These are phyloP conservation scores for Ivindomyrus marchei DNA, from an alignment of 2,113 vertebrate genomes.

Conservation along the genomic window DNA sequence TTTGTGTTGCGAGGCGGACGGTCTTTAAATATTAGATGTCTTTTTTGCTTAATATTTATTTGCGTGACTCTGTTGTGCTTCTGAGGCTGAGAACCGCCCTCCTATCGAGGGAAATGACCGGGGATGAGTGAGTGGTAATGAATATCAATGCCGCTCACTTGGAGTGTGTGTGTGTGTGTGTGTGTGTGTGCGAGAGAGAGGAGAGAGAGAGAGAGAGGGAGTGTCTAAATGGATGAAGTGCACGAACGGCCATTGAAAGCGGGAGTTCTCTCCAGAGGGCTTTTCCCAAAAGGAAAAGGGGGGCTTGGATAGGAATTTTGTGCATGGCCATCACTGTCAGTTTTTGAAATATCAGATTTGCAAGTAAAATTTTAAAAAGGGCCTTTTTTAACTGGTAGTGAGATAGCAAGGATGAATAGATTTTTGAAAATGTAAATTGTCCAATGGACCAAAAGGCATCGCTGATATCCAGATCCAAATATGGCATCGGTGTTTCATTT, in stretches of 20 bases:
- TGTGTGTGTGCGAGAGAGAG: neutral
- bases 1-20: neutral
- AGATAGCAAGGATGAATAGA: neutral
- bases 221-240: constrained; percentile 3
- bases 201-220: neutral
- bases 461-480: neutral
- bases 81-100: neutral
- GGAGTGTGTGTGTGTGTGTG: neutral
- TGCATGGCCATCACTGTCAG: neutral
- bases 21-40: neutral
- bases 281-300: neutral
- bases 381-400: neutral
- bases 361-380: neutral
- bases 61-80: neutral
- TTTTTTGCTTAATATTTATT: neutral
- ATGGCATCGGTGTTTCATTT: neutral
- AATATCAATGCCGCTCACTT: neutral
- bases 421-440: neutral
- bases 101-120: neutral
- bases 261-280: neutral
- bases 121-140: neutral
- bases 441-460: neutral
- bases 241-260: neutral
- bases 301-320: neutral
- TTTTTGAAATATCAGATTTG: constrained; percentile 3